Evolutionary conservation across 2,888 invertebrate genomes (phyloP).

Genomic region (Zele albiditarsus): DNA sequence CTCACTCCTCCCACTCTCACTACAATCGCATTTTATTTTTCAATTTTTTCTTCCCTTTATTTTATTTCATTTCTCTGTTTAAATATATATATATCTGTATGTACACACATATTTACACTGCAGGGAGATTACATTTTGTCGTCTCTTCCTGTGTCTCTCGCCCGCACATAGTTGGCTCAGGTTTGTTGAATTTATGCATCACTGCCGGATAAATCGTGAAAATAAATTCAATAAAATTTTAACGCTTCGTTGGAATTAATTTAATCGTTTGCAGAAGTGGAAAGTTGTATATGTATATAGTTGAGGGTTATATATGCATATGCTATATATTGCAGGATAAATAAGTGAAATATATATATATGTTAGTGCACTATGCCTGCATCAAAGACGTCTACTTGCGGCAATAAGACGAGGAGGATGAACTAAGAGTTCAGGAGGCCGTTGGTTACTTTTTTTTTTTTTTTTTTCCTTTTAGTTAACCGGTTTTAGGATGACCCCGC

Average conservation of each 20-base stretch:
- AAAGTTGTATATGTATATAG: not conserved
- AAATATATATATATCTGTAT: not conserved
- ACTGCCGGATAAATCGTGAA: constrained; percentile 8
- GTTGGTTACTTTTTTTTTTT: not conserved
- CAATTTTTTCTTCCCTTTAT: constrained; percentile 3
- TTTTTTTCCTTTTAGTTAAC: not conserved
- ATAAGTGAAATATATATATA: not conserved
- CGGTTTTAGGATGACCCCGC: not conserved
- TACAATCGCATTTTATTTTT: constrained; percentile 12
- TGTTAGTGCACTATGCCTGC: not conserved
- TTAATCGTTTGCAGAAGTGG: constrained; percentile 3
- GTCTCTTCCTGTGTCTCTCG: not conserved
- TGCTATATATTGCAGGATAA: not conserved
- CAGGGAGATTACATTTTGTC: not conserved
- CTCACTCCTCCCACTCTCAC: constrained; percentile 18
- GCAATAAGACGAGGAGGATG: not conserved
- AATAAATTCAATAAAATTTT: constrained; percentile 28
- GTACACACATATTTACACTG: not conserved
- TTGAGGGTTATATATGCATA: constrained; percentile 1
- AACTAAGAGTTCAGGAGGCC: constrained; percentile 10
- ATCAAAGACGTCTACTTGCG: not conserved
- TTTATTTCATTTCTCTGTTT: not conserved
- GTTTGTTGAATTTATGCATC: constrained; percentile 17
- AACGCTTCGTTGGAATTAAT: constrained; percentile 27
- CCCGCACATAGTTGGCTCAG: not conserved